A percentile compares a stretch with the other conserved stretches of the same genome.
Evolutionary conservation across 2,888 invertebrate species (phyloP).

Genomic region (Plemyria rubiginata): DNA sequence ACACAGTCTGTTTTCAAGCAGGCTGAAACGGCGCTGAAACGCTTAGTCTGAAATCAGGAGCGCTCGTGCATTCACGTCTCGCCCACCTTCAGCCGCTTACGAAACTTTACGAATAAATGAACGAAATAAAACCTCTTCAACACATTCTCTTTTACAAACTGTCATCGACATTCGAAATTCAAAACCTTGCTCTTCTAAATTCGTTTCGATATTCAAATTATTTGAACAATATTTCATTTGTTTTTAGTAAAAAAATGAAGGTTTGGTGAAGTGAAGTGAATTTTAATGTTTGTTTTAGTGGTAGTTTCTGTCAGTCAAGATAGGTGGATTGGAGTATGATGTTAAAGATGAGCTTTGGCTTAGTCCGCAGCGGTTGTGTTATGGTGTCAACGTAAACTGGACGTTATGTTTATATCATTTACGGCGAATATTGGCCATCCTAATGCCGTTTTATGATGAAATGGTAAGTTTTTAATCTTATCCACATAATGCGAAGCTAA

Average conservation of each 20-base stretch:
- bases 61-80: slow-evolving; percentile 48
- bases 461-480: slow-evolving; percentile 60
- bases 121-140: slow-evolving; percentile 16
- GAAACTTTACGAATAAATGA: slow-evolving; percentile 47
- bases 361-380: slow-evolving; percentile 53
- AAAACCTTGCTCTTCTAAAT: background rate
- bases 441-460: slow-evolving; percentile 80
- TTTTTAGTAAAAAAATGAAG: background rate
- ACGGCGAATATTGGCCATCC: slow-evolving; percentile 65
- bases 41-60: slow-evolving; percentile 61
- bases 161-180: slow-evolving; percentile 8
- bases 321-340: slow-evolving; percentile 58
- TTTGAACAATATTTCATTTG: background rate
- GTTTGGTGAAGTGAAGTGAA: slow-evolving; percentile 29
- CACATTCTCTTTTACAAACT: slow-evolving; percentile 3
- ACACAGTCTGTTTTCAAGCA: slow-evolving; percentile 51
- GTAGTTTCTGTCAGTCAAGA: slow-evolving; percentile 56
- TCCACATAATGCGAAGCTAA: background rate
- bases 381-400: slow-evolving; percentile 65
- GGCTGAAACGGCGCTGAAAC: slow-evolving; percentile 33
- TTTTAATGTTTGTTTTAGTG: slow-evolving; percentile 54
- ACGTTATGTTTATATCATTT: slow-evolving; percentile 75
- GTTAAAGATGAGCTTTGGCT: slow-evolving; percentile 50
- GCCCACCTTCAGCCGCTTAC: slow-evolving; percentile 31
- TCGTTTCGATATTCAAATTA: slow-evolving; percentile 8